Conservation (phyloP, 2,797 vertebrate genomes). For the Sandelia bainsii region DNA sequence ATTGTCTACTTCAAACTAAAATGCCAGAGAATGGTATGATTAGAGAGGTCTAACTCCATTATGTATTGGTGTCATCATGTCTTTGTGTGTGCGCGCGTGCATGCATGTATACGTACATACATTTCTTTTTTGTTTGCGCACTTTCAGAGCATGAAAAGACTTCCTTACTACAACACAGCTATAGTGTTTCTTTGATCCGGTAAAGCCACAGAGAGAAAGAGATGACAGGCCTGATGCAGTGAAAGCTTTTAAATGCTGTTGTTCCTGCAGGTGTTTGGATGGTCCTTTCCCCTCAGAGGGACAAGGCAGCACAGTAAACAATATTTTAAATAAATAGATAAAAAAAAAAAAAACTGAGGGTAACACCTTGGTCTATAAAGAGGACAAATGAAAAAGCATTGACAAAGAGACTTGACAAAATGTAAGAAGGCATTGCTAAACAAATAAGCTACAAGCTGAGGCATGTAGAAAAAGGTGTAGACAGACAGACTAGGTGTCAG, state of each 20-base stretch:
- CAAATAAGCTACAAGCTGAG: conserved; percentile 20
- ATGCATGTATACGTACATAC: conserved; percentile 18
- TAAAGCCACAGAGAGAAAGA: conserved; percentile 65
- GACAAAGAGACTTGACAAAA: conserved; percentile 22
- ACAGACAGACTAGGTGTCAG: conserved; percentile 37
- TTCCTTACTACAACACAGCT: conserved; percentile 50
- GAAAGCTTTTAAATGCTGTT: conserved; percentile 80
- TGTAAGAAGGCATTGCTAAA: conserved; percentile 33
- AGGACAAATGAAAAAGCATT: conserved; percentile 44
- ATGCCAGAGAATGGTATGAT: conserved; percentile 41
- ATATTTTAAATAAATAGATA: conserved; percentile 37
- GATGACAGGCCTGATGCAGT: conserved; percentile 65
- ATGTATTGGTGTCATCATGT: conserved; percentile 31
- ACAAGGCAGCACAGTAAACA: conserved; percentile 49
- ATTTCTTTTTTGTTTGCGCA: conserved; percentile 32
- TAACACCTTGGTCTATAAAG: conserved; percentile 25
- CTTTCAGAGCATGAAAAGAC: conserved; percentile 51
- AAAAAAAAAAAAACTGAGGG: conserved; percentile 16
- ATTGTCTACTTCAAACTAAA: conserved; percentile 39
- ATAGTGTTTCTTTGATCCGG: conserved; percentile 75
- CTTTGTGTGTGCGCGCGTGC: conserved; percentile 20
- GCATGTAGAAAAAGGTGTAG: conserved; percentile 37
- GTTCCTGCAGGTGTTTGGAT: conserved; percentile 78
- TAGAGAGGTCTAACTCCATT: conserved; percentile 39
- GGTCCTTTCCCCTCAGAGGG: conserved; percentile 49